Evolutionary conservation across 2,797 vertebrate genomes (phyloP), one percentile per base, ranked within the genome.

Genomic region (Protonibea diacanthus): DNA sequence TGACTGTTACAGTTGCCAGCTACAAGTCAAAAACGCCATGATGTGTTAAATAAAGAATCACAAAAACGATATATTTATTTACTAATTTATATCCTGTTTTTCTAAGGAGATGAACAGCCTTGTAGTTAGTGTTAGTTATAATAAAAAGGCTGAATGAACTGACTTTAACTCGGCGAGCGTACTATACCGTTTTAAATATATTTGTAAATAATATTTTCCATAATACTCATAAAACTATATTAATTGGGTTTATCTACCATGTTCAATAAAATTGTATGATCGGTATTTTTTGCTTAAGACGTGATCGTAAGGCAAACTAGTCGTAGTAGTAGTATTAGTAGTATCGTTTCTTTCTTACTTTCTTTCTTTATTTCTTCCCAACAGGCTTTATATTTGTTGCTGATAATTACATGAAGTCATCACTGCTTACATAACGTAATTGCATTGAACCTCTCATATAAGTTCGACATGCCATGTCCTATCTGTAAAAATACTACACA

Each of bases 1-100:
- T 95, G 94, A 91, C 86, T 88, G 90, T 81, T 92, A 95, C 93
- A 94, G 91, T 91, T 66, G 85, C 89, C 89, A 90, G 85, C 83
- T 71, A 60, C 56, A 71, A 92, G 81, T 91, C 76, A 79, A 87
- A 90, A 89, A 80, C 77, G 33, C 80, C 57, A 76, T 0, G 44
- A 88, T 70, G 65, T 40, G 63, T 80, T 75, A 78, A 75, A 82
- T 60, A 33, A 58, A 25, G 51, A 59, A 71, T 10, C 57, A 51
- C 2, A 38, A 64, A 45, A 51, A 17, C 14, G 21, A 55, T 2
- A 62, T 76, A 58, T 74, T 68, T 53, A 53, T 55, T 11, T 47
- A 3, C 5, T 61, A 1, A 38, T 72, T 56, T 12, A 23, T 13
- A 57, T 59, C 42, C 6, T 59, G 33, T 68, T 68, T 4, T 13